Base-by-base conservation (phyloP, 1,140 invertebrate genomes). In the Caenorhabditis inopinata region DNA sequence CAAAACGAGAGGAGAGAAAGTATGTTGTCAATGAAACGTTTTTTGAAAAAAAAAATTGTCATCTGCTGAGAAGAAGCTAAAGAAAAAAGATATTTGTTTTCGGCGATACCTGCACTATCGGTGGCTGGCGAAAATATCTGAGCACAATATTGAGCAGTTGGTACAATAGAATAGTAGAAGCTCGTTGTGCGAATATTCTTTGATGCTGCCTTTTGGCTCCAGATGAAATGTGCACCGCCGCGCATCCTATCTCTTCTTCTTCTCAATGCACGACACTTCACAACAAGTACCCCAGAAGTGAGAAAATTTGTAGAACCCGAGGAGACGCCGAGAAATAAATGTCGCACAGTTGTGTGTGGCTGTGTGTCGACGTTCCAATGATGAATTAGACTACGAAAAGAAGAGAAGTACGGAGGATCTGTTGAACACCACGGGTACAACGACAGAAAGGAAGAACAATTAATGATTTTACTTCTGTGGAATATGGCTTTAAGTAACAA, bases 351-450 rank as follows among this genome's bases (percentile, higher is more conserved):
- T 58, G 51, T 58, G 51, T 23, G 7, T 21, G 49, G 18, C 9
- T 51, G 38, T 7, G 2, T 35, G 58, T 38, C 58, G 58, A 68
- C 58, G 58, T 68, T 68, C 58, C 58, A 68, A 68, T 68, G 58
- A 68, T 68, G 58, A 68, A 68, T 68, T 68, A 68, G 58, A 68
- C 58, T 68, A 18, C 2, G 58, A 68, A 68, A 68, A 38, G 58
- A 68, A 18, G 12, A 6, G 58, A 35, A 16, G 7, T 0, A 27
- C 9, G 29, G 27, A 21, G 1, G n/a, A n/a, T n/a, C n/a, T n/a
- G n/a, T n/a, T 32, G 27, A 32, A 14, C 38, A 42, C 5, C 38
- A 32, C n/a, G n/a, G n/a, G n/a, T n/a, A n/a, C n/a, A n/a, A n/a
- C n/a, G n/a, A n/a, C n/a, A n/a, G n/a, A n/a, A n/a, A n/a, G n/a